Percentiles rank a stretch among this genome's conserved stretches.
These are phyloP conservation scores for Myotis yumanensis DNA, from an alignment of 2,113 vertebrate genomes.

Conservation along the genomic window DNA sequence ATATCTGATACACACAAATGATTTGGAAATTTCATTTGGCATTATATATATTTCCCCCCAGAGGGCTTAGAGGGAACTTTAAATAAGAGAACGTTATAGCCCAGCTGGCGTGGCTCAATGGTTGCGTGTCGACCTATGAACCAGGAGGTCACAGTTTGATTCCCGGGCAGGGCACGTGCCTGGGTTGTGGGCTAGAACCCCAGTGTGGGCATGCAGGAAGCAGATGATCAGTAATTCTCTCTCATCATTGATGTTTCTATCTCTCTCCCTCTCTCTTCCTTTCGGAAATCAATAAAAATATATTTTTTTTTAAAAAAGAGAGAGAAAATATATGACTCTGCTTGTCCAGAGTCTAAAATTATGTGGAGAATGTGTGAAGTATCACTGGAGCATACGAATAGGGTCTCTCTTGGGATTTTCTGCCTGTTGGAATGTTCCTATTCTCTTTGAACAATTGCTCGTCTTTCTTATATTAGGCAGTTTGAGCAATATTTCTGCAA, in stretches of 20 bases:
- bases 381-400: background rate
- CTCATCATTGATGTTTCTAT: too few species aligned
- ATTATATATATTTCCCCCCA: background rate
- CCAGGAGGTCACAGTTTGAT: too few species aligned
- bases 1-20: background rate
- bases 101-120: too few species aligned
- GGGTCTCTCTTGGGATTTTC: background rate
- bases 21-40: background rate
- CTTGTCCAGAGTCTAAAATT: background rate
- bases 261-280: too few species aligned
- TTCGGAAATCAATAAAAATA: too few species aligned
- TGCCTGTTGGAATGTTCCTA: background rate
- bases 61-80: background rate
- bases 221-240: too few species aligned
- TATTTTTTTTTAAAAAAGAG: too few species aligned
- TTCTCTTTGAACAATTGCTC: background rate
- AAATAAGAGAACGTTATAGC: background rate
- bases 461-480: conserved; percentile 13
- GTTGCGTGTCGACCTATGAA: too few species aligned
- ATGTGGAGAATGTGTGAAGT: background rate
- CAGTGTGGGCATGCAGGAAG: too few species aligned
- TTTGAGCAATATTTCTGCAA: background rate
- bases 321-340: background rate
- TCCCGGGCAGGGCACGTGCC: too few species aligned
- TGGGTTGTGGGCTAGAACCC: too few species aligned